Evolutionary conservation across 2,113 vertebrate genomes (phyloP).

Genomic region (Sula dactylatra): DNA sequence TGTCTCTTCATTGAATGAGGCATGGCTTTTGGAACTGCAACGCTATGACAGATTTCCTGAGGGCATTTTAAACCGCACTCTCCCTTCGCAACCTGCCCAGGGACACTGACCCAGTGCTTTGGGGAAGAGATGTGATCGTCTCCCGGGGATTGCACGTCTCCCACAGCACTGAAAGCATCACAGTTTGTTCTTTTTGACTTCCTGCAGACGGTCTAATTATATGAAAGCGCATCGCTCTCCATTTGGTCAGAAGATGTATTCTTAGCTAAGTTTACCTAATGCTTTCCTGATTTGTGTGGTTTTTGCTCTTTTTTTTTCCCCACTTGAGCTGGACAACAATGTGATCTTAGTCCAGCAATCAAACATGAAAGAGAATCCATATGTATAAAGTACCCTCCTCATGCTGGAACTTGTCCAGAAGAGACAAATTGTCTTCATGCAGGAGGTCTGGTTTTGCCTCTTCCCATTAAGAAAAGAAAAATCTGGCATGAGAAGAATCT

Average conservation of each 20-base stretch:
- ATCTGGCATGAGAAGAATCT: neutral
- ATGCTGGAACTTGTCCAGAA: neutral
- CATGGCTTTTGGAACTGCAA: neutral
- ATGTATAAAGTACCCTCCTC: neutral
- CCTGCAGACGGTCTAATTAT: slow-evolving; percentile 75
- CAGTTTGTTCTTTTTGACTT: slow-evolving; percentile 77
- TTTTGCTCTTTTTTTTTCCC: neutral
- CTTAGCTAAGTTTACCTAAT: slow-evolving; percentile 67
- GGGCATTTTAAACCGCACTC: neutral
- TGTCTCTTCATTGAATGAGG: neutral
- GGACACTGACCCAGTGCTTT: neutral
- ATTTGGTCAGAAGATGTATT: slow-evolving; percentile 76
- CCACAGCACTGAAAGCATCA: slow-evolving; percentile 69
- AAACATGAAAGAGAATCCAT: slow-evolving; percentile 39
- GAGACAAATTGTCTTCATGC: slow-evolving; percentile 6
- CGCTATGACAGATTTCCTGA: neutral
- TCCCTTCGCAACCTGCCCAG: neutral
- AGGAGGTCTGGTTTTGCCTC: neutral
- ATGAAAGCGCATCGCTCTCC: slow-evolving; percentile 69
- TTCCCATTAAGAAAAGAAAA: neutral
- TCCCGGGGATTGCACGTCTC: slow-evolving; percentile 61
- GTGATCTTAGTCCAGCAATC: slow-evolving; percentile 41
- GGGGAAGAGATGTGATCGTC: slow-evolving; percentile 27
- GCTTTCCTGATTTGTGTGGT: slow-evolving; percentile 27
- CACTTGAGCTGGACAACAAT: slow-evolving; percentile 33